Evolutionary conservation across 2,797 vertebrate species (phyloP), one percentile per base, ranked within the genome.

Genomic region (Schizopygopsis pylzovi): DNA sequence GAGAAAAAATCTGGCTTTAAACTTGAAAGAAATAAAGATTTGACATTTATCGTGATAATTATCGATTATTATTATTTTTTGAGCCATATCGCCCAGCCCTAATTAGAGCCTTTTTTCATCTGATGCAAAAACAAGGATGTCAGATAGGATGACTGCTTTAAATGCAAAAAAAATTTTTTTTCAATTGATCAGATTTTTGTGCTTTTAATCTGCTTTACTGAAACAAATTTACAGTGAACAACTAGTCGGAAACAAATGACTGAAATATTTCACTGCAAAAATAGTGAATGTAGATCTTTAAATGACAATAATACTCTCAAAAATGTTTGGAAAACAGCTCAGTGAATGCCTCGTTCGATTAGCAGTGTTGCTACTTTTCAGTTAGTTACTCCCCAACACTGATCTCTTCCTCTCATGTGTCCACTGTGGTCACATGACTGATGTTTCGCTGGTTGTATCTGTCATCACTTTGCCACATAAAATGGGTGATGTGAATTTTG

Each of bases 401-500:
- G 71, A 70, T 70, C 25, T 73, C 73, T 86, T 45, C 12, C 78
- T 61, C 70, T 84, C 82, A 81, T 86, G 84, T 87, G 85, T 79
- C 84, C 75, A 28, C 10, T 84, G 20, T 56, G 89, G 87, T 82
- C 87, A 88, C 87, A 87, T 86, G 78, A 76, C 43, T 82, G 80
- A 52, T 43, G 61, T 87, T 81, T 88, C n/a, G 83, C 63, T 86
- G 72, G 22, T 73, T 33, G 12, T 54, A 77, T 39, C 68, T 0
- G 67, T 63, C 61, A 13, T 45, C 45, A 76, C 71, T 52, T 83
- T 77, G n/a, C 28, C 4, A 13, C 28, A 33, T 33, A 61, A 41
- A 79, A 43, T 49, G 16, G 63, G 47, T 76, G 49, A 87, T 89
- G 86, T 71, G 79, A 87, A 7, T 65, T 87, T 88, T 75, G 88